These are phyloP conservation scores for Heliconius himera DNA, from an alignment of 1,140 invertebrate genomes.

Conservation along the genomic window DNA sequence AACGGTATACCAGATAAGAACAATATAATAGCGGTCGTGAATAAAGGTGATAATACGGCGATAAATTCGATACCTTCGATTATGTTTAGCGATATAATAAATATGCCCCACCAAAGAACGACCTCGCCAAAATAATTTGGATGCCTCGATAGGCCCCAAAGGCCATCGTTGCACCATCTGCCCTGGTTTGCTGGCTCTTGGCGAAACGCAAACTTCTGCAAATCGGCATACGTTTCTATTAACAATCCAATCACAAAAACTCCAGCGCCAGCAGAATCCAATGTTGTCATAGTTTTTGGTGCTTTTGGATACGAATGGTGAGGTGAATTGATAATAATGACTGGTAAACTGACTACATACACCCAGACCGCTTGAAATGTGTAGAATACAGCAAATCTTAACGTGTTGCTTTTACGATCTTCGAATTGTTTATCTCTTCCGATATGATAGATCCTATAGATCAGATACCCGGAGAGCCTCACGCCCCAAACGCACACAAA, in stretches of 20 bases:
- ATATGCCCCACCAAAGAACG: conserved; percentile 96
- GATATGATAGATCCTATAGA: conserved; percentile 94
- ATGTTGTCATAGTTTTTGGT: conserved; percentile 90
- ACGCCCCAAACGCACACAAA: conserved; percentile 94
- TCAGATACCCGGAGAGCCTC: conserved; percentile 91
- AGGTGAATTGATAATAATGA: conserved; percentile 96
- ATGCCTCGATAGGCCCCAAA: conserved; percentile 95
- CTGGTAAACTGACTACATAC: conserved; percentile 94
- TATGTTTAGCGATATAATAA: conserved; percentile 93
- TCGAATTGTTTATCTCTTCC: conserved; percentile 95
- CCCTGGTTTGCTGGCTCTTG: conserved; percentile 93
- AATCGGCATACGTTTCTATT: conserved; percentile 93
- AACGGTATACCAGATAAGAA: conserved; percentile 94
- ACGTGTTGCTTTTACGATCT: conserved; percentile 92
- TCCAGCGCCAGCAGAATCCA: conserved; percentile 92
- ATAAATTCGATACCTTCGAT: conserved; percentile 91
- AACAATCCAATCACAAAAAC: conserved; percentile 92
- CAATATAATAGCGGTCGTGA: conserved; percentile 93
- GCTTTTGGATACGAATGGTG: conserved; percentile 88
- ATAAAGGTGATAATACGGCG: conserved; percentile 93
- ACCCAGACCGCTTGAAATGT: conserved; percentile 97
- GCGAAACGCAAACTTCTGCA: conserved; percentile 95
- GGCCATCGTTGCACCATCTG: conserved; percentile 94
- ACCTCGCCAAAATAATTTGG: conserved; percentile 98
- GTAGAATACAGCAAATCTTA: conserved; percentile 94